These are phyloP conservation scores for Nemotelus nigrinus DNA, from an alignment of 2,888 invertebrate genomes.

Conservation along the genomic window DNA sequence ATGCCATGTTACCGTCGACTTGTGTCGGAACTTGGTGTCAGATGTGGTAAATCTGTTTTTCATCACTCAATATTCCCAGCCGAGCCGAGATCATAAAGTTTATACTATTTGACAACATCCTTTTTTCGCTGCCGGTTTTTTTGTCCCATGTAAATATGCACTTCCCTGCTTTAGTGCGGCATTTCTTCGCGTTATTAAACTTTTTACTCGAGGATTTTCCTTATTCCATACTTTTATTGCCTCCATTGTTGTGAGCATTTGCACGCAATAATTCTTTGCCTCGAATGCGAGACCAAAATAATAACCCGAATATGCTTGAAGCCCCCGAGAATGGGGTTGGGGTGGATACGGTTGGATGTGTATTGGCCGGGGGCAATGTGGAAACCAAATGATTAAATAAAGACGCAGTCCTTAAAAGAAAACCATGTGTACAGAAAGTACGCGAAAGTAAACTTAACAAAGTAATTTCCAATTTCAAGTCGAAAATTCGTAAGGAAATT, in stretches of 20 bases:
- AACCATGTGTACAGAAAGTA: constrained; percentile 12
- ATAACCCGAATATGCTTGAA: constrained; percentile 2
- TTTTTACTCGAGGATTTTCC: constrained; percentile 26
- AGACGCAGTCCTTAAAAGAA: not conserved
- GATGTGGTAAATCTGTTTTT: constrained; percentile 41
- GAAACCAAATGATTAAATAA: constrained; percentile 18
- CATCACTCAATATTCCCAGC: constrained; percentile 38
- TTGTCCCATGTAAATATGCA: not conserved
- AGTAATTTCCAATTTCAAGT: constrained; percentile 25
- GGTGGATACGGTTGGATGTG: no score
- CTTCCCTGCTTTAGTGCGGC: constrained; percentile 11
- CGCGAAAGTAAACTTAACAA: constrained; percentile 17
- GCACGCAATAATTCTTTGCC: constrained; percentile 39
- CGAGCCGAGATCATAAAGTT: constrained; percentile 34
- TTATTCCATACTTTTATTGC: constrained; percentile 28
- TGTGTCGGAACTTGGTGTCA: constrained; percentile 21
- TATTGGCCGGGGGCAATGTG: not conserved
- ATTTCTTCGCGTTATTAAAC: constrained; percentile 37
- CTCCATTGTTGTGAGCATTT: constrained; percentile 36
- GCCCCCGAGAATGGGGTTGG: not conserved
- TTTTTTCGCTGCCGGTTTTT: constrained; percentile 8
- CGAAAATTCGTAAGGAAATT: constrained; percentile 32
- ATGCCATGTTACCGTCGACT: not conserved
- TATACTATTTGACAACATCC: constrained; percentile 40
- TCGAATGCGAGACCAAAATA: constrained; percentile 34